phyloP scores from a whole-genome alignment of 2,113 vertebrate genomes.

The Serinus canaria region DNA sequence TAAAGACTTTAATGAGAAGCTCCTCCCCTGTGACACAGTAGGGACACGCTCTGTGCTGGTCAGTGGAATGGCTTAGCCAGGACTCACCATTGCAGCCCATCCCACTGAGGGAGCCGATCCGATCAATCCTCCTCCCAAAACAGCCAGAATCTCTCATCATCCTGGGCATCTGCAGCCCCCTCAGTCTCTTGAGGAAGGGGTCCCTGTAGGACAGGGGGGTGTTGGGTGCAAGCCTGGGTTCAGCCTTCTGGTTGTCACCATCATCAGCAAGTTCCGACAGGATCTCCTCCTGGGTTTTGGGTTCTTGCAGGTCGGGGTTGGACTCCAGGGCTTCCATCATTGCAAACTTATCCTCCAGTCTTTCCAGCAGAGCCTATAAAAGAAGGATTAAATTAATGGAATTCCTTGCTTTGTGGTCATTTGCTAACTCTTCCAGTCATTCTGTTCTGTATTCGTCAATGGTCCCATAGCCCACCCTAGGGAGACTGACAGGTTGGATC shows the following conservation, averaged over 20 bases:
- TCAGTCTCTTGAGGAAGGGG: constrained; percentile 66
- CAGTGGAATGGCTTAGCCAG: rapidly evolving
- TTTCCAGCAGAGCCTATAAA: constrained; percentile 75
- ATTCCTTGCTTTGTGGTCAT: background rate
- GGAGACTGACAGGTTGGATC: background rate
- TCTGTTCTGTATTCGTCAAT: background rate
- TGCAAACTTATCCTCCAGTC: constrained; percentile 68
- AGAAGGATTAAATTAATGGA: background rate
- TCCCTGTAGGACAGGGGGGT: constrained; percentile 62
- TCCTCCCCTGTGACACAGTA: rapidly evolving
- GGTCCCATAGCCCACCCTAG: background rate
- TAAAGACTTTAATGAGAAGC: background rate
- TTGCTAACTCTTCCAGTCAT: background rate
- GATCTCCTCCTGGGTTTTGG: background rate
- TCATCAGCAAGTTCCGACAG: background rate
- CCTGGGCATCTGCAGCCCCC: constrained; percentile 50
- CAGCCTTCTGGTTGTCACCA: background rate
- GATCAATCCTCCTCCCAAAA: constrained; percentile 84
- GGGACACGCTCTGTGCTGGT: rapidly evolving
- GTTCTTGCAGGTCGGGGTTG: background rate
- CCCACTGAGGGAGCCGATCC: constrained; percentile 83
- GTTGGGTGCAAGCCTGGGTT: background rate
- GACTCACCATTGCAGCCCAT: constrained; percentile 84
- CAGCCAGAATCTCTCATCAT: constrained; percentile 76
- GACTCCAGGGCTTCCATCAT: constrained; percentile 32